phyloP scores from a whole-genome alignment of 92 coral and sea anemone species.

The Umimayanthus chanpuru region DNA sequence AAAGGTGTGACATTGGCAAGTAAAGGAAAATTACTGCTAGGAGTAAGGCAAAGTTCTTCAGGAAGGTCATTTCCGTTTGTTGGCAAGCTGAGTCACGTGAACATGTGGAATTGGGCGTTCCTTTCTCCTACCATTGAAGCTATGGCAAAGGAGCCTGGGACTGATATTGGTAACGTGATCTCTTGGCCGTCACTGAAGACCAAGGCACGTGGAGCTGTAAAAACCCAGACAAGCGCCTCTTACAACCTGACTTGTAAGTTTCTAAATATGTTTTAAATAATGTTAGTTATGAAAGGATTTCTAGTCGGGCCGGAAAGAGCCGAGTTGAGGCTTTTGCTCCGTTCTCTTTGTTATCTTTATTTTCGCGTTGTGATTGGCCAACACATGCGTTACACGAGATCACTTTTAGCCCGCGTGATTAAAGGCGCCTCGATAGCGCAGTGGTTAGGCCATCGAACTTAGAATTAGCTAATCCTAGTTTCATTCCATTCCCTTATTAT shows the following conservation, averaged over 20 bases:
- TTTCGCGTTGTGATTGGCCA: no score
- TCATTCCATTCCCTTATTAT: no score
- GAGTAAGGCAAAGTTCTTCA: neutral
- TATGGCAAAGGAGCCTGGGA: conserved; percentile 28
- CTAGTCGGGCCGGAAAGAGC: no score
- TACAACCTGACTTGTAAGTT: conserved; percentile 2
- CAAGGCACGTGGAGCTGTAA: neutral
- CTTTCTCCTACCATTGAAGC: neutral
- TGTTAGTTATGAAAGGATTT: no score
- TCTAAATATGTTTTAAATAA: no score
- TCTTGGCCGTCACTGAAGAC: conserved; percentile 7
- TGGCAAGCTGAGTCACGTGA: conserved; percentile 27
- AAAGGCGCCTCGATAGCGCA: no score
- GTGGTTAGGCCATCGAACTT: no score
- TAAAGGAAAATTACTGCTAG: neutral
- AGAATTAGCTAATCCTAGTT: no score
- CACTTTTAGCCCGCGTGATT: no score
- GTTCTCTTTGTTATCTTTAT: no score
- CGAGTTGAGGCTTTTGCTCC: no score
- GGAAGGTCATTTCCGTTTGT: neutral
- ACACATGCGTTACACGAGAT: no score
- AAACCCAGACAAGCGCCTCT: neutral
- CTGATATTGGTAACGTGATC: conserved; percentile 13
- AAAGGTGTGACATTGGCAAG: neutral
- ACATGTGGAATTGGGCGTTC: neutral